Conservation (phyloP, 2,888 invertebrate species). For the Chaitophorus viminalis region DNA sequence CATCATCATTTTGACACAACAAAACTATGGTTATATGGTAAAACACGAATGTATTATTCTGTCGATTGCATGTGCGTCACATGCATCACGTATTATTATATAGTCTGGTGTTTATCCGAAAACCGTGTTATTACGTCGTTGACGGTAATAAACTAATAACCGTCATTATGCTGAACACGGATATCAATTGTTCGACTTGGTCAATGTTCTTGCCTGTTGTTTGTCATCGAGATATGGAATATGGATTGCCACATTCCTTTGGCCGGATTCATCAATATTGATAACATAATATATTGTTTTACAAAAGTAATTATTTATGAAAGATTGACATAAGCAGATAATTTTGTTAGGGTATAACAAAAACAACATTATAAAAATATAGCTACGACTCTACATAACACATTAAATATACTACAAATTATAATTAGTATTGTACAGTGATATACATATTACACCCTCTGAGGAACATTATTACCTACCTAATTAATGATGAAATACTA, state of each 20-base stretch:
- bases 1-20: not conserved
- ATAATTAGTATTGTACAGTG: too few species aligned
- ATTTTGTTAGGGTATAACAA: too few species aligned
- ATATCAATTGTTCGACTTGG: not conserved
- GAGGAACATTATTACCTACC: too few species aligned
- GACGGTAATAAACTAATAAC: not conserved
- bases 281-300: too few species aligned
- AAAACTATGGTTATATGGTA: not conserved
- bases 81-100: not conserved
- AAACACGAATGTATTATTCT: not conserved
- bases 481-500: too few species aligned
- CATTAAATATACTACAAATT: too few species aligned
- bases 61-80: not conserved
- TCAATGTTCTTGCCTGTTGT: too few species aligned
- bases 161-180: not conserved
- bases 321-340: too few species aligned
- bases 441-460: too few species aligned
- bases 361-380: too few species aligned
- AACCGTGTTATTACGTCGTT: not conserved
- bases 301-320: too few species aligned
- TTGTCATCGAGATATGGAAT: not conserved
- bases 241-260: not conserved
- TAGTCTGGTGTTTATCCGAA: not conserved
- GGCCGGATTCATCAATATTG: not conserved
- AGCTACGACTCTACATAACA: too few species aligned